Conservation (phyloP, 92 coral and sea anemone species). For the Zoanthus solanderi region DNA sequence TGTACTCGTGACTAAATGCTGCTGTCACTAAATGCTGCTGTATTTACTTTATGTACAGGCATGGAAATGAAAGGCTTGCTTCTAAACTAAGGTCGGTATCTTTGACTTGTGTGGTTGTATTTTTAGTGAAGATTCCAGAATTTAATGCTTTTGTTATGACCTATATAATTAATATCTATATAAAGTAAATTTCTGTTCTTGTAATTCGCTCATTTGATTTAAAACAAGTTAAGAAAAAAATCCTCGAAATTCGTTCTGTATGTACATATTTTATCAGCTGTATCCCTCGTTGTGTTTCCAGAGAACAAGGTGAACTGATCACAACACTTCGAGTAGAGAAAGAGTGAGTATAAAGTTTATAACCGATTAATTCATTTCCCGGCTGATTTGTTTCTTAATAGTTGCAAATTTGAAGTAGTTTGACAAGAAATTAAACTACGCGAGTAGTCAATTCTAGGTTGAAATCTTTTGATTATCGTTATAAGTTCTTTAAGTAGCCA, state of each 20-base stretch:
- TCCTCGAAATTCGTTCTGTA: background rate
- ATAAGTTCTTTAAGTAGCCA: too few species aligned
- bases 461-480: too few species aligned
- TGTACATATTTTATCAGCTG: background rate
- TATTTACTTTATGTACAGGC: conserved; percentile 52
- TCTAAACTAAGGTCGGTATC: conserved; percentile 76
- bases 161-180: background rate
- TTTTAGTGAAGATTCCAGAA: background rate
- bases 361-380: too few species aligned
- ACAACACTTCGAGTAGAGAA: conserved; percentile 83
- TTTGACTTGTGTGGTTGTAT: background rate
- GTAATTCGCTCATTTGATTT: too few species aligned
- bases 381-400: too few species aligned
- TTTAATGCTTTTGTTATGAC: too few species aligned
- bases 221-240: background rate
- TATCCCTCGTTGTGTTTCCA: conserved; percentile 40
- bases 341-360: conserved; percentile 71
- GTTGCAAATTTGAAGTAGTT: too few species aligned
- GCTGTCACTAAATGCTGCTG: background rate
- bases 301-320: conserved; percentile 92
- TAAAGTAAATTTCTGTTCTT: background rate
- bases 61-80: conserved; percentile 94
- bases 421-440: too few species aligned
- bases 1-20: too few species aligned
- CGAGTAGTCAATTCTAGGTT: too few species aligned